Base-by-base conservation (phyloP, 2,113 vertebrate genomes). In the Eonycteris spelaea region DNA sequence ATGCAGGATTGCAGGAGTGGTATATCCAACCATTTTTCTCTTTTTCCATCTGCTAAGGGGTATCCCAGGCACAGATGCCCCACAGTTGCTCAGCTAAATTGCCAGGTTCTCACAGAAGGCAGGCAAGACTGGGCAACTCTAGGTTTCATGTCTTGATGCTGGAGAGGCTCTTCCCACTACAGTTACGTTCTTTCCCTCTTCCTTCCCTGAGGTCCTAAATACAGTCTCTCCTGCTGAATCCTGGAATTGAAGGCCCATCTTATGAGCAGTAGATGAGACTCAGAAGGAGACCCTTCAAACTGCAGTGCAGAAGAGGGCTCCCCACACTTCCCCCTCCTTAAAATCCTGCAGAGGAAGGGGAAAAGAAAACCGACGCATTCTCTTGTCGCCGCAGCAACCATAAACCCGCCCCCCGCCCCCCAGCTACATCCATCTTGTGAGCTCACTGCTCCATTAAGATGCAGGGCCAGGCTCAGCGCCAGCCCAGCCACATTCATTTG, bases 381-480 rank as follows among this genome's bases (percentile, higher is more conserved):
- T 98, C 97, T 61, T 89, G 96, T 98, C 97, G 57, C 97, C 95
- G 88, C 91, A 86, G 97, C 97, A 97, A 98, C 97, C 96, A 96
- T 97, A 96, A 98, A 96, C 97, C 90, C 97, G 95, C 97, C 48
- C 3, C 40, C 48, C 48, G 2, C 0, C 48, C 14, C 96, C 97
- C 82, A 85, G 96, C 97, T 97, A 97, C 97, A 98, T 98, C 96
- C 95, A 98, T 98, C 97, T 97, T 95, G 97, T 97, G 97, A 97
- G 97, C 97, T 98, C 97, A 98, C 96, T 65, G 91, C 95, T 95
- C 97, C 97, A 98, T 98, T 97, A 98, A 97, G 96, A 98, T 98
- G 97, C 97, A 97, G 97, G 97, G 97, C 97, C 97, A 98, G 97
- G 97, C 97, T 96, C 96, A 8, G 95, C 68, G 97, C 97, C 97